Conservation (phyloP, 2,888 invertebrate genomes). For the Platycnemis pennipes region DNA sequence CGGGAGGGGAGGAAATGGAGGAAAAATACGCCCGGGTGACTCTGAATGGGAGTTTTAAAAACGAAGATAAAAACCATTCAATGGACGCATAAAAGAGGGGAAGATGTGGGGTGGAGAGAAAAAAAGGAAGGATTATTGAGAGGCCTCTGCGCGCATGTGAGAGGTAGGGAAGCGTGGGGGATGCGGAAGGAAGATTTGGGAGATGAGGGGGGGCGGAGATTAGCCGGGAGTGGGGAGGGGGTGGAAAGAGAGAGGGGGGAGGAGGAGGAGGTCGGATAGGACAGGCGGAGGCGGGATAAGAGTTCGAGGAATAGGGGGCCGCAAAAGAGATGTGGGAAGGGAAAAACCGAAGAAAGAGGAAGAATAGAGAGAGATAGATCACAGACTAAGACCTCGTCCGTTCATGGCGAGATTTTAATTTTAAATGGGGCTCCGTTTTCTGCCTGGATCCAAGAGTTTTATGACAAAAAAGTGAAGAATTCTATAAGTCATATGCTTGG, state of each 20-base stretch:
- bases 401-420: neutral
- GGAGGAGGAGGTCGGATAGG: neutral
- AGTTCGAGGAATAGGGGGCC: neutral
- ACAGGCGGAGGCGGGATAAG: neutral
- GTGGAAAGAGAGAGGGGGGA: neutral
- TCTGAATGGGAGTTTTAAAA: neutral
- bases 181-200: neutral
- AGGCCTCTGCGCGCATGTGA: neutral
- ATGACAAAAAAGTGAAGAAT: neutral
- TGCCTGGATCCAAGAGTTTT: neutral
- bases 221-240: neutral
- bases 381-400: constrained; percentile 4
- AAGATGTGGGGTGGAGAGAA: neutral
- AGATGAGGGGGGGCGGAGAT: neutral
- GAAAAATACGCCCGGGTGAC: neutral
- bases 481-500: neutral
- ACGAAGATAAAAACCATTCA: constrained; percentile 9
- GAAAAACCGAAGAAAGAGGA: neutral
- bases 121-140: neutral
- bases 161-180: neutral
- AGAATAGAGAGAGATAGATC: neutral
- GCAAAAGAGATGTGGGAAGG: neutral
- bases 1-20: neutral
- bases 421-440: neutral
- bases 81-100: neutral